Evolutionary conservation across 2,797 vertebrate species (phyloP).

Genomic region (Poeciliopsis turneri): DNA sequence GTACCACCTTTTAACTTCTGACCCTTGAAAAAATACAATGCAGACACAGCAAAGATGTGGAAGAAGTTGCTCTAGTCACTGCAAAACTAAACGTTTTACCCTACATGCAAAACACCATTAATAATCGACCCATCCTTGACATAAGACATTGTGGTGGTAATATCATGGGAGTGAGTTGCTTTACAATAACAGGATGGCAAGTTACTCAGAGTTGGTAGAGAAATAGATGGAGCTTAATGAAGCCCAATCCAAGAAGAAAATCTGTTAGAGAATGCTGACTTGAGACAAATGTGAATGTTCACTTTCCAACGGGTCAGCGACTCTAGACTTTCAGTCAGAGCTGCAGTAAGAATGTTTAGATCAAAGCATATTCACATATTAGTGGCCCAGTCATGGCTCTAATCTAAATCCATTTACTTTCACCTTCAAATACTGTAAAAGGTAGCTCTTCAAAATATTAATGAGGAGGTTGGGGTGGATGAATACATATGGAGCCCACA

Average conservation of each 20-base stretch:
- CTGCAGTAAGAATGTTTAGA: background rate
- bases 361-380: background rate
- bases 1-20: background rate
- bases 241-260: background rate
- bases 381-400: background rate
- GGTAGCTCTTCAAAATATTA: background rate
- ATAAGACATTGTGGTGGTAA: background rate
- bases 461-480: background rate
- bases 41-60: background rate
- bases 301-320: background rate
- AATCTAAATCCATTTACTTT: background rate
- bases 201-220: background rate
- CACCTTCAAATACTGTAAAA: background rate
- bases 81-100: background rate
- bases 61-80: background rate
- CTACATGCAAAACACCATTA: background rate
- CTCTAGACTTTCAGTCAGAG: background rate
- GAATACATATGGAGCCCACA: background rate
- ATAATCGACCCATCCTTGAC: background rate
- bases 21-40: background rate
- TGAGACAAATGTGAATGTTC: background rate
- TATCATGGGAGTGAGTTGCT: background rate
- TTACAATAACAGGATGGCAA: background rate
- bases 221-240: background rate
- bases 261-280: background rate